Evolutionary conservation across 1,140 invertebrate species (phyloP), one percentile per base, ranked within the genome.

Genomic region (Brachionus koreanus): DNA sequence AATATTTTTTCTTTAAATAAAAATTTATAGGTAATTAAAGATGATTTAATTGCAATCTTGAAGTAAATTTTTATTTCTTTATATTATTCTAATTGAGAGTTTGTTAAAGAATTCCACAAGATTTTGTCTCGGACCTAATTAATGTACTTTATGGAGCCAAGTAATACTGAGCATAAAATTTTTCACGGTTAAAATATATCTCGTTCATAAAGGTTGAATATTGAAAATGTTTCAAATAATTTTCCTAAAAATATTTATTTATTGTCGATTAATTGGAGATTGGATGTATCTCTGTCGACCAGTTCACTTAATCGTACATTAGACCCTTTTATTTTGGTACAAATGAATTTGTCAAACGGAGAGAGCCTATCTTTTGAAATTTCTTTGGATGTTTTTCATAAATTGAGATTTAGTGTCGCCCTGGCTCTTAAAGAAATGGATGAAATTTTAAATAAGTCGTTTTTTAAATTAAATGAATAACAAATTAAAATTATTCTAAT

Each of bases 371-470:
- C 29, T 19, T 61, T 79, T 65, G 76, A 79, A 42, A 19, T 61
- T 16, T 6, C 16, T 57, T 12, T 79, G 10, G 1, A 57, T 13
- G 13, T 13, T 35, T 79, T 79, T 79, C 76, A 79, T 35, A 25
- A 13, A 61, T 39, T 79, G 1, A 57, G 76, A 79, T 79, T 79
- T 42, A 79, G 35, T 65, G 39, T 65, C 12, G 49, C 76, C 10
- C 7, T 79, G 0, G 35, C 57, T 79, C 33, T 79, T 19, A 79
- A 79, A 61, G 76, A 79, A 65, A 79, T 79, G n/a, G 61, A 79
- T 10, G 49, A 79, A 9, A 57, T 79, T 65, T 61, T 57, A 19
- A 65, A 35, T 1, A 57, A 16, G 42, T 52, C 37, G 12, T 19
- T 61, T 61, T 79, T 79, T 37, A 79, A 79, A 79, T 6, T 61